These are phyloP conservation scores for Standfussiana lucernea DNA, from an alignment of 2,888 invertebrate species.

Conservation along the genomic window DNA sequence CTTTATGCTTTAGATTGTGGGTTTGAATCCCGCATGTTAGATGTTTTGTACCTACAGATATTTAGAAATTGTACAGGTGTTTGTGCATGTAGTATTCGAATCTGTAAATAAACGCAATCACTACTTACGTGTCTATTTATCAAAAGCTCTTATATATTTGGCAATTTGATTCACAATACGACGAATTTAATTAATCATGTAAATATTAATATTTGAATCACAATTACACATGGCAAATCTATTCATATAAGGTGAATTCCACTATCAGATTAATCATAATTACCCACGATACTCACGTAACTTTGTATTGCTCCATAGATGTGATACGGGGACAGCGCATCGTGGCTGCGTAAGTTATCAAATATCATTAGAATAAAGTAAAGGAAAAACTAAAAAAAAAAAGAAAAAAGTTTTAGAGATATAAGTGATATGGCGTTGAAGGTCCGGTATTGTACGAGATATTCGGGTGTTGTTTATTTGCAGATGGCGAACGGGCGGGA, in stretches of 20 bases:
- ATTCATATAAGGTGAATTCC: constrained; percentile 12
- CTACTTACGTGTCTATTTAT: constrained; percentile 13
- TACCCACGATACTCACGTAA: constrained; percentile 42
- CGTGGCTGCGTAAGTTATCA: constrained; percentile 67
- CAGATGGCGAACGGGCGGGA: constrained; percentile 60
- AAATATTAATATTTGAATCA: constrained; percentile 17
- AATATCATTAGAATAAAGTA: constrained; percentile 58
- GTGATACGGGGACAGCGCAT: constrained; percentile 61
- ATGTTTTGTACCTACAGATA: constrained; percentile 14
- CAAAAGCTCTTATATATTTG: neutral
- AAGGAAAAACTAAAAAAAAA: constrained; percentile 58
- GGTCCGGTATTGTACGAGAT: constrained; percentile 63
- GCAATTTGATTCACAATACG: constrained; percentile 9
- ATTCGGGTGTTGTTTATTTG: constrained; percentile 65
- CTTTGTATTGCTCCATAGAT: constrained; percentile 63
- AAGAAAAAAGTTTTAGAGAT: constrained; percentile 56
- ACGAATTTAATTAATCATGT: constrained; percentile 23
- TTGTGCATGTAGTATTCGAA: constrained; percentile 24
- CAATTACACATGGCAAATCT: constrained; percentile 5
- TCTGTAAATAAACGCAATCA: constrained; percentile 25
- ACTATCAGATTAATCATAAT: constrained; percentile 18
- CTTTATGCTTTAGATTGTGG: neutral
- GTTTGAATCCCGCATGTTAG: constrained; percentile 23
- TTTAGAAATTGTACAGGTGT: constrained; percentile 5
- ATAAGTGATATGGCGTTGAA: constrained; percentile 50